Evolutionary conservation across 1,140 invertebrate species (phyloP).

Genomic region (Nephila pilipes): DNA sequence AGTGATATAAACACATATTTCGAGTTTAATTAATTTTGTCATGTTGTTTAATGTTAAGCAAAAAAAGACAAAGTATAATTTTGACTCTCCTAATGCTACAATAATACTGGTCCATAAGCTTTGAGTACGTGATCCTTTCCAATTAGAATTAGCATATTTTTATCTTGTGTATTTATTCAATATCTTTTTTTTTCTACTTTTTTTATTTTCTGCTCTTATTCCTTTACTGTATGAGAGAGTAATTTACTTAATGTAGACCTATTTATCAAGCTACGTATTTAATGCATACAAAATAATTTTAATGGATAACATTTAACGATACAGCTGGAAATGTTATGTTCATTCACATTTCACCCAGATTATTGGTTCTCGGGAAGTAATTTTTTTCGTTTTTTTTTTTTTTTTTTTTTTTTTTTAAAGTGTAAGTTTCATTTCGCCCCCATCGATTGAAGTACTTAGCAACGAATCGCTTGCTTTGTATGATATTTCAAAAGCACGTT

Average conservation of each 20-base stretch:
- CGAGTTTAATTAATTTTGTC: too few species aligned
- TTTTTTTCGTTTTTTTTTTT: conserved; percentile 27
- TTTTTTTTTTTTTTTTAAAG: conserved; percentile 7
- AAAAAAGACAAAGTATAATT: too few species aligned
- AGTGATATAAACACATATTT: too few species aligned
- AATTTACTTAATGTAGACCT: conserved; percentile 59
- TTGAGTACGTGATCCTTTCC: conserved; percentile 3
- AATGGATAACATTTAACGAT: conserved; percentile 54
- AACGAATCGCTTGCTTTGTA: not conserved
- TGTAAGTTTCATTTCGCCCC: too few species aligned
- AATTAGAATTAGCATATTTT: conserved; percentile 24
- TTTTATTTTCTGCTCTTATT: not conserved
- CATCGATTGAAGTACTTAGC: not conserved
- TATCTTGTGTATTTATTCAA: not conserved
- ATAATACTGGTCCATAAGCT: too few species aligned
- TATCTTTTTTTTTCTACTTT: not conserved
- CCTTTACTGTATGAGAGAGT: not conserved
- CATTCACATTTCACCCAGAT: not conserved
- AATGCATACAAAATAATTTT: conserved; percentile 54
- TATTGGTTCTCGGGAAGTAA: conserved; percentile 24
- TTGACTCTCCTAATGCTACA: too few species aligned
- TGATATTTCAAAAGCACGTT: not conserved
- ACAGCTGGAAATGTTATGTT: conserved; percentile 36
- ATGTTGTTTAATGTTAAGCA: too few species aligned
- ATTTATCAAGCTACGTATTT: conserved; percentile 60